phyloP scores from a whole-genome alignment of 2,888 invertebrate species.

The Diaperis boleti region DNA sequence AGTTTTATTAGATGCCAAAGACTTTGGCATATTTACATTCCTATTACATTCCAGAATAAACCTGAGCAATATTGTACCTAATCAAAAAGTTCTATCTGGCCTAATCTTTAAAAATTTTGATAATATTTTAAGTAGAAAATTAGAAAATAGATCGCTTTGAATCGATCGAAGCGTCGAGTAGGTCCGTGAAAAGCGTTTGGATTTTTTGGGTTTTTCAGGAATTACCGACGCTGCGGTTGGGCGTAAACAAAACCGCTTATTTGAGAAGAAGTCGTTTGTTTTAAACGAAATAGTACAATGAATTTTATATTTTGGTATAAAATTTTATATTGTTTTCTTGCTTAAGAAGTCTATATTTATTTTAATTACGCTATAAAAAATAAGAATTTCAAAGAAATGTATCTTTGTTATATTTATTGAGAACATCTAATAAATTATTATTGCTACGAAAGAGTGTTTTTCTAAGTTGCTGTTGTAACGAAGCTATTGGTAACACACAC shows the following conservation, averaged over 20 bases:
- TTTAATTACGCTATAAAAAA: conserved; percentile 50
- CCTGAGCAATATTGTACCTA: conserved; percentile 58
- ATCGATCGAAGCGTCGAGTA: conserved; percentile 38
- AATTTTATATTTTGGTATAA: conserved; percentile 63
- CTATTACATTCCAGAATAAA: conserved; percentile 59
- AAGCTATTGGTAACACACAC: too few species aligned
- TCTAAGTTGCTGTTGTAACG: too few species aligned
- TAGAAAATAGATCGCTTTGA: conserved; percentile 39
- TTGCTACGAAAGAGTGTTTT: conserved; percentile 1
- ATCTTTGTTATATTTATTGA: conserved; percentile 60
- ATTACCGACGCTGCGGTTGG: conserved; percentile 46
- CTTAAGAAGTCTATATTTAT: conserved; percentile 57
- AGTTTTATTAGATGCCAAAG: conserved; percentile 37
- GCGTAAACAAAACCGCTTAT: conserved; percentile 34
- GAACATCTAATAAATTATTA: conserved; percentile 53
- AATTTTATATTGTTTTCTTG: conserved; percentile 56
- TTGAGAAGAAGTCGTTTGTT: conserved; percentile 46
- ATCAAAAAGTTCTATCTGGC: conserved; percentile 54
- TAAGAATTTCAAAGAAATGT: conserved; percentile 51
- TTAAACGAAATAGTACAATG: conserved; percentile 62
- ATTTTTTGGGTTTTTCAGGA: conserved; percentile 50
- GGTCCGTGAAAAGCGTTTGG: conserved; percentile 43
- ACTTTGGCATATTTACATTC: conserved; percentile 53
- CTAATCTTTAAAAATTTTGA: conserved; percentile 56
- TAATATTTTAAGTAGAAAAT: conserved; percentile 44